Base-by-base conservation (phyloP, 1,140 invertebrate species). In the Sycophaga agraensis region DNA sequence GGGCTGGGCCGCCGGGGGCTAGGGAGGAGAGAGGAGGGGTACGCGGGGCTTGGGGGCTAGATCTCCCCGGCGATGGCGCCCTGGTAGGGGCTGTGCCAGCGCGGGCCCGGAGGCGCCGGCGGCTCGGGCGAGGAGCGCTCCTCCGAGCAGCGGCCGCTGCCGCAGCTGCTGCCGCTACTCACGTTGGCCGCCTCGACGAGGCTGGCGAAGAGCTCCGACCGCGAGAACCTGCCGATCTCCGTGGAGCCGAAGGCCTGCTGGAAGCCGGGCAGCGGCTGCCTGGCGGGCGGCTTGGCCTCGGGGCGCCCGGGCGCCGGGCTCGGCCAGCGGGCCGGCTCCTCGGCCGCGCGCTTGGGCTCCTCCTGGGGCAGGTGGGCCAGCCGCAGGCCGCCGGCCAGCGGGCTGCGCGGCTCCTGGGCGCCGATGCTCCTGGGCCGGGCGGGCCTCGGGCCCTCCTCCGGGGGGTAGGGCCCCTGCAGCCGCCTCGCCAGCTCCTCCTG, bases 211-310 rank as follows among this genome's bases (percentile, higher is more conserved):
- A 80, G 82, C 62, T 84, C 82, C 6, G 82, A 80, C 56, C 82
- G 78, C 12, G 83, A 84, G 66, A 90, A 91, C 55, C 86, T 84
- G 22, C 88, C 89, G 54, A 90, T 90, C 73, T 90, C 89, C 22
- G 88, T 90, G 1, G 88, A 89, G 14, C 88, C 89, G 68, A 91
- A 91, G 0, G 89, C 88, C 72, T 90, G 88, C 65, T 89, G 87
- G 61, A 90, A 91, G 1, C 88, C 88, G 0, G 89, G 89, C 42
- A 91, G 70, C 12, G 87, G 87, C 60, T 83, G 75, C 16, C 39
- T 58, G 26, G n/a, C 24, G 48, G 26, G 43, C 11, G 0, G 3
- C n/a, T 1, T 61, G 42, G 14, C 51, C 39, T 3, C 11, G 1
- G 28, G 28, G 28, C 28, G 8, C 22, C 14, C 45, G 45, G 48